A percentile compares a stretch with the other conserved stretches of the same genome.
Conservation (phyloP, 2,888 invertebrate genomes). For the Euclidia mi region DNA sequence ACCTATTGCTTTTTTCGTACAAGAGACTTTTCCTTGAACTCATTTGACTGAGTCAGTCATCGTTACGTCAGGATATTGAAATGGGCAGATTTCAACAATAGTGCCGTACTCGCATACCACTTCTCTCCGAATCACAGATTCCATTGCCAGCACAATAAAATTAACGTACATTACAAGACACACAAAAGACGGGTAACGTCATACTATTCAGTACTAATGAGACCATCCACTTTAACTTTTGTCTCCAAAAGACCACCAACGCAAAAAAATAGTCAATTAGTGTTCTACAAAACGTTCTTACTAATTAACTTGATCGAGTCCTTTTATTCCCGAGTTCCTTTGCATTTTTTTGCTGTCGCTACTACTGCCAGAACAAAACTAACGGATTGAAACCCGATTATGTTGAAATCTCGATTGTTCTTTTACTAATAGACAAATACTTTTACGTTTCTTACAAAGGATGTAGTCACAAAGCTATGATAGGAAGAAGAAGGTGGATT, state of each 20-base stretch:
- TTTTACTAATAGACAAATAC: conserved; percentile 11
- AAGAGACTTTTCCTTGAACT: too few species aligned
- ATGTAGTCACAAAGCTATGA: too few species aligned
- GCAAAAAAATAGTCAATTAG: conserved; percentile 84
- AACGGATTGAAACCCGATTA: conserved; percentile 34
- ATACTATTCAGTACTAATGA: conserved; percentile 74
- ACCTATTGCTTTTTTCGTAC: too few species aligned
- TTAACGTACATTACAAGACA: conserved; percentile 42
- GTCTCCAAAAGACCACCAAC: conserved; percentile 72
- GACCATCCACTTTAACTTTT: conserved; percentile 79
- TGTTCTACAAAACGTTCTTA: conserved; percentile 80
- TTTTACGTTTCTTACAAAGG: not conserved
- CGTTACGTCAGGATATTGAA: too few species aligned
- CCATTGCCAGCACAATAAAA: conserved; percentile 37
- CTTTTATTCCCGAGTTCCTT: conserved; percentile 74
- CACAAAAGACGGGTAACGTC: conserved; percentile 53
- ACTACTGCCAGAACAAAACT: conserved; percentile 38
- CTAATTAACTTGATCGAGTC: conserved; percentile 85
- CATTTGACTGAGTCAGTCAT: too few species aligned
- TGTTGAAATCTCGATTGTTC: conserved; percentile 10
- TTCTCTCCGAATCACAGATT: conserved; percentile 23
- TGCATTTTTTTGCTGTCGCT: conserved; percentile 62
- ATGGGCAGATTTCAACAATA: too few species aligned
- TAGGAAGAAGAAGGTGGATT: too few species aligned
- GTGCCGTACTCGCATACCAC: conserved; percentile 1